These are phyloP conservation scores for Ametastegia equiseti DNA, from an alignment of 2,888 invertebrate species.

Conservation along the genomic window DNA sequence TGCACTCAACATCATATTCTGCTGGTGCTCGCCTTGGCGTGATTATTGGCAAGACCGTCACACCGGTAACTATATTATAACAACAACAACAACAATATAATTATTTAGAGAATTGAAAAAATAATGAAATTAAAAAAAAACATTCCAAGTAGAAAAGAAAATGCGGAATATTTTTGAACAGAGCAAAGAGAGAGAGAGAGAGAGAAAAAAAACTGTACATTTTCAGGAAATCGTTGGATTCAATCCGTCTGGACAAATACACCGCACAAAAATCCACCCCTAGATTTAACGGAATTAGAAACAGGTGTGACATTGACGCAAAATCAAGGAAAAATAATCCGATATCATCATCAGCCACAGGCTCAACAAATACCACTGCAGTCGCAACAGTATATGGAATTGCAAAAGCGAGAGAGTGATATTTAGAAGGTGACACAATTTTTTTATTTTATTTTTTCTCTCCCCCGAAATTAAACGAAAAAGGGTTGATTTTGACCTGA, in stretches of 20 bases:
- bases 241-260: slow-evolving; percentile 91
- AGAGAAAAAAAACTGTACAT: background rate
- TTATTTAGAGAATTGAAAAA: background rate
- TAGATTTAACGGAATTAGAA: slow-evolving; percentile 88
- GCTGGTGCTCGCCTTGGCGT: slow-evolving; percentile 88
- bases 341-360: slow-evolving; percentile 72
- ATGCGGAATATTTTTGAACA: background rate
- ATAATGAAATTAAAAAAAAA: background rate
- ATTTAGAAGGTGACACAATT: slow-evolving; percentile 77
- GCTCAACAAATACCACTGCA: slow-evolving; percentile 60
- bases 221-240: slow-evolving; percentile 89
- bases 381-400: slow-evolving; percentile 79
- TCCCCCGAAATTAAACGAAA: background rate
- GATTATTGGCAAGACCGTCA: slow-evolving; percentile 90
- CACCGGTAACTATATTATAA: slow-evolving; percentile 80
- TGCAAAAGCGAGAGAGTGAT: slow-evolving; percentile 89
- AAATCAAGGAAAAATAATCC: slow-evolving; percentile 58
- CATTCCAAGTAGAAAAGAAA: background rate
- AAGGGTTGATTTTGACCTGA: background rate
- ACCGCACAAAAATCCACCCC: slow-evolving; percentile 88
- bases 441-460: background rate
- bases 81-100: background rate
- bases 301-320: slow-evolving; percentile 75
- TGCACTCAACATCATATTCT: slow-evolving; percentile 87
- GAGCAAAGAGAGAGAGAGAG: no score